Conservation (phyloP, 2,888 invertebrate species). For the Chymomyza procnemis region DNA sequence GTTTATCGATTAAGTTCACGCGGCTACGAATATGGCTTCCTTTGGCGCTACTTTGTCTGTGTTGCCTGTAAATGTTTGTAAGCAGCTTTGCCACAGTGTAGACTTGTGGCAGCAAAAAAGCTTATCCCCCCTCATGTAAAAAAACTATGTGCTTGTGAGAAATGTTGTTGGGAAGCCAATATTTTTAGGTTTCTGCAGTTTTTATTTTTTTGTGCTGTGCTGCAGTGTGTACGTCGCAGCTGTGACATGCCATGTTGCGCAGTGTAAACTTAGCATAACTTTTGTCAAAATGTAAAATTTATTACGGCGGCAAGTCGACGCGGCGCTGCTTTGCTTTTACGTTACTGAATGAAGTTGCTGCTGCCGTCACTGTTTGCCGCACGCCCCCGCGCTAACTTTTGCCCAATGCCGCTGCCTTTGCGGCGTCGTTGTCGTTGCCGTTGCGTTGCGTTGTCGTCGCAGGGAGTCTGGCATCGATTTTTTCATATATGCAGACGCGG, state of each 20-base stretch:
- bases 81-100: no score
- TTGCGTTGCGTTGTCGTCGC: slow-evolving; percentile 32
- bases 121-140: no score
- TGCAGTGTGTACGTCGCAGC: slow-evolving; percentile 21
- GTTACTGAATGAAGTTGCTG: slow-evolving; percentile 68
- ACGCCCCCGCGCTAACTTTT: not conserved
- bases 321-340: slow-evolving; percentile 41
- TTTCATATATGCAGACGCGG: slow-evolving; percentile 59
- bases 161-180: no score
- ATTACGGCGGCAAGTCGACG: slow-evolving; percentile 38
- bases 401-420: slow-evolving; percentile 13
- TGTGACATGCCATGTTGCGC: no score
- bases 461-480: slow-evolving; percentile 73
- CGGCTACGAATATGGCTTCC: no score
- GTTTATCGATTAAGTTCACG: no score
- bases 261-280: slow-evolving; percentile 26
- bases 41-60: no score
- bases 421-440: slow-evolving; percentile 24
- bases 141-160: no score
- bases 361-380: not conserved
- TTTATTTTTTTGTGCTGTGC: not conserved
- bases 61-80: no score
- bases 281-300: slow-evolving; percentile 68
- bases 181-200: no score
- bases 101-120: no score